Conservation (phyloP, 1,140 invertebrate genomes). For the Drosophila bocki region DNA sequence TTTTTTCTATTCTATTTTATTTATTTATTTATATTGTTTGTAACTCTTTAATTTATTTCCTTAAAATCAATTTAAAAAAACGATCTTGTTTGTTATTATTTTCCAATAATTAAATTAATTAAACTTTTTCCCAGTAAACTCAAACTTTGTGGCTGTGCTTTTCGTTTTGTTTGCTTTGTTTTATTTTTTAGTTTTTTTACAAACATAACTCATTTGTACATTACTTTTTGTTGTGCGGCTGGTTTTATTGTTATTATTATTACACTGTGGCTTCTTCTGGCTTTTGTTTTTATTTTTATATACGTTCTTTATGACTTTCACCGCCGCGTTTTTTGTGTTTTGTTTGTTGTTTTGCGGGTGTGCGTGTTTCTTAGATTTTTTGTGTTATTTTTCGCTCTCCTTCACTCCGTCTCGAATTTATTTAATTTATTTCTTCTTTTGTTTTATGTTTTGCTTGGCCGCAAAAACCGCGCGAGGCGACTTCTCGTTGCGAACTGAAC, state of each 20-base stretch:
- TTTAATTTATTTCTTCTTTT: slow-evolving; percentile 5
- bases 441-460: slow-evolving; percentile 15
- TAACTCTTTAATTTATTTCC: too few relatives aligned
- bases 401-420: not conserved
- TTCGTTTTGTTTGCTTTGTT: slow-evolving; percentile 12
- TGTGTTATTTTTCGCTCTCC: slow-evolving; percentile 21
- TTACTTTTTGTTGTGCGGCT: slow-evolving; percentile 48
- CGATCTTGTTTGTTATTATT: not conserved
- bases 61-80: not conserved
- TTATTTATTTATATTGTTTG: too few relatives aligned
- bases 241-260: slow-evolving; percentile 23
- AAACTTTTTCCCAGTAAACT: not conserved
- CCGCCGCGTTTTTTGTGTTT: slow-evolving; percentile 14
- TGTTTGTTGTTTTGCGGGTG: slow-evolving; percentile 31
- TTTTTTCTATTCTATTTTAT: not conserved
- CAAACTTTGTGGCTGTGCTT: slow-evolving; percentile 9
- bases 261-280: slow-evolving; percentile 1
- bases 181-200: slow-evolving; percentile 7
- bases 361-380: slow-evolving; percentile 4
- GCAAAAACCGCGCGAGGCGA: slow-evolving; percentile 69
- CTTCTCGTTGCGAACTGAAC: slow-evolving; percentile 72
- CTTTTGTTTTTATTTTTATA: slow-evolving; percentile 27
- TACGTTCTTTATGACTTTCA: slow-evolving; percentile 41
- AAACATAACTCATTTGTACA: slow-evolving; percentile 12
- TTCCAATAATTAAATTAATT: too few relatives aligned